Evolutionary conservation across 1,140 invertebrate genomes (phyloP).

Genomic region (Listronotus oregonensis): DNA sequence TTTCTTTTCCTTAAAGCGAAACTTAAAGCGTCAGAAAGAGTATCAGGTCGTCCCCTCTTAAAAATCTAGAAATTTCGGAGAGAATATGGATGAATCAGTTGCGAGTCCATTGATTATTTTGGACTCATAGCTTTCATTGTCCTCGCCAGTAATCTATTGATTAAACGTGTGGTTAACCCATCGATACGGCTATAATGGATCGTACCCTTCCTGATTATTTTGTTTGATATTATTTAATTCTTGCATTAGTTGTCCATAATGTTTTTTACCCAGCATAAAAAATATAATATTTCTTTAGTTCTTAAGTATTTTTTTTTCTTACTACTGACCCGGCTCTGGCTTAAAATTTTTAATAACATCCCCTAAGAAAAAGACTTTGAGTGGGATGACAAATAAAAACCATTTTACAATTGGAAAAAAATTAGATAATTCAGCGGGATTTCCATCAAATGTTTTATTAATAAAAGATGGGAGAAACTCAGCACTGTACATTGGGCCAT

Average conservation of each 20-base stretch:
- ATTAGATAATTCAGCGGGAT: too few relatives aligned
- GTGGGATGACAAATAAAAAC: too few relatives aligned
- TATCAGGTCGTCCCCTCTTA: neutral
- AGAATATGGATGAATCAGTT: conserved; percentile 30
- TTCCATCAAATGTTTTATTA: too few relatives aligned
- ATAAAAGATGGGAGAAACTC: too few relatives aligned
- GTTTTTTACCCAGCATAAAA: conserved; percentile 17
- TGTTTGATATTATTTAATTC: conserved; percentile 32
- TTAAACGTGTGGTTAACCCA: conserved; percentile 17
- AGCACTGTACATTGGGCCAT: too few relatives aligned
- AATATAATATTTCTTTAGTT: too few relatives aligned
- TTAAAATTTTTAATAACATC: too few relatives aligned
- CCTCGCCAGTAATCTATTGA: conserved; percentile 1
- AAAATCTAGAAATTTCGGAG: conserved; percentile 5
- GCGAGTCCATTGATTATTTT: conserved; percentile 28
- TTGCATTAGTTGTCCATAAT: conserved; percentile 21
- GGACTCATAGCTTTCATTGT: conserved; percentile 10
- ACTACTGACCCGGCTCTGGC: too few relatives aligned
- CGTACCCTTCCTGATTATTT: conserved; percentile 21
- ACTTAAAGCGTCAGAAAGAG: neutral
- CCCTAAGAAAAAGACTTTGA: too few relatives aligned
- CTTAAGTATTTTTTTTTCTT: too few relatives aligned
- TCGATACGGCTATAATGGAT: conserved; percentile 14
- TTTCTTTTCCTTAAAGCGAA: neutral
- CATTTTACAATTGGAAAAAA: too few relatives aligned